These are phyloP conservation scores for Drosophila quasianomalipes DNA, from an alignment of 2,888 invertebrate species.

Conservation along the genomic window DNA sequence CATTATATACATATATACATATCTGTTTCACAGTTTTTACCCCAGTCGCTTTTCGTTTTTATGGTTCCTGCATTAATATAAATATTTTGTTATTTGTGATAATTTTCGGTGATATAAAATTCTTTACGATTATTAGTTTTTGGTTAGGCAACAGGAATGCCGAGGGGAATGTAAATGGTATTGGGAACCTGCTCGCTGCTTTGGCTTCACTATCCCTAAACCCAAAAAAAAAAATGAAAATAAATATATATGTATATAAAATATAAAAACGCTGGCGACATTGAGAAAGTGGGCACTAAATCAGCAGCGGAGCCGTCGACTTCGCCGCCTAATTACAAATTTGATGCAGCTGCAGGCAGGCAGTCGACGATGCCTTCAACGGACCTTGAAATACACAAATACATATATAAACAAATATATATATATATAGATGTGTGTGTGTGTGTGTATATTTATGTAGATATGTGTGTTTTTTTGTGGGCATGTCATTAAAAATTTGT, in stretches of 20 bases:
- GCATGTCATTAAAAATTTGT: constrained; percentile 62
- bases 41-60: constrained; percentile 23
- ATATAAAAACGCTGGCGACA: constrained; percentile 42
- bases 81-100: constrained; percentile 68
- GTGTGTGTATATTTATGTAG: neutral
- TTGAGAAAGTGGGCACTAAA: constrained; percentile 66
- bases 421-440: neutral
- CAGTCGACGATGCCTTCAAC: constrained; percentile 59
- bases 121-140: constrained; percentile 68
- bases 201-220: neutral
- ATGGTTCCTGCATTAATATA: constrained; percentile 51
- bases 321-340: constrained; percentile 64
- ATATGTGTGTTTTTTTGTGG: constrained; percentile 21
- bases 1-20: neutral
- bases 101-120: constrained; percentile 65
- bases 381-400: constrained; percentile 58
- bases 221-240: neutral
- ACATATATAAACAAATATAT: neutral
- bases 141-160: constrained; percentile 43
- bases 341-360: constrained; percentile 67
- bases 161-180: constrained; percentile 2
- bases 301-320: constrained; percentile 52
- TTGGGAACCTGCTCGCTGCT: constrained; percentile 33
- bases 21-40: neutral
- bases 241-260: neutral